Evolutionary conservation across 2,113 vertebrate genomes (phyloP).

Genomic region (Oxygymnocypris stewartii): DNA sequence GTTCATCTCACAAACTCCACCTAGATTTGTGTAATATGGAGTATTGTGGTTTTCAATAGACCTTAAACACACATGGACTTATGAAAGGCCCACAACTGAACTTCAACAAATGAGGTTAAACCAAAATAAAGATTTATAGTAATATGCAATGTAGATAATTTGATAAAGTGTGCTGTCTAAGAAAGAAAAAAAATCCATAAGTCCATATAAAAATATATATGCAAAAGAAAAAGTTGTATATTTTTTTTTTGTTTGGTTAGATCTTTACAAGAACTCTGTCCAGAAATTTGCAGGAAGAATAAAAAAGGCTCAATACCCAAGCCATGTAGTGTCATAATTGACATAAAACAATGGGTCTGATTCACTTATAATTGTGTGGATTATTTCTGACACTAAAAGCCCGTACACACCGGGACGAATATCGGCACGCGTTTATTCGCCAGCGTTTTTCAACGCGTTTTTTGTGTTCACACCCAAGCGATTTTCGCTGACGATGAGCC

Average conservation of each 20-base stretch:
- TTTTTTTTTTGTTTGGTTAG: background rate
- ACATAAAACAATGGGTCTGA: background rate
- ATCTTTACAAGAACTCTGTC: background rate
- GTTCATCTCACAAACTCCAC: background rate
- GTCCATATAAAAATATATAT: background rate
- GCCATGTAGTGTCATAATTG: background rate
- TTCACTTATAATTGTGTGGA: background rate
- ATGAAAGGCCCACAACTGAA: background rate
- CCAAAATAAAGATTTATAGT: background rate
- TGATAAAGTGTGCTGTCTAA: background rate
- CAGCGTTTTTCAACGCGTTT: too few species aligned
- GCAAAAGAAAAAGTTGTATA: background rate
- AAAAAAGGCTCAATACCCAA: background rate
- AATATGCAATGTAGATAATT: background rate
- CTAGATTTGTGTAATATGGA: background rate
- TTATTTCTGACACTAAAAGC: background rate
- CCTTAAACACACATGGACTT: background rate
- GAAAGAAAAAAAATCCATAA: background rate
- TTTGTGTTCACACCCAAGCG: too few species aligned
- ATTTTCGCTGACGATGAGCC: too few species aligned
- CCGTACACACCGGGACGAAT: too few species aligned
- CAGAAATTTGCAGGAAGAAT: background rate
- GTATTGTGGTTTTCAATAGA: background rate
- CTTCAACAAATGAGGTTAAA: background rate
- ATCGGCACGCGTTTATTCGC: too few species aligned